Evolutionary conservation across 2,113 vertebrate species (phyloP).

Genomic region (Chloroceryle aenea): DNA sequence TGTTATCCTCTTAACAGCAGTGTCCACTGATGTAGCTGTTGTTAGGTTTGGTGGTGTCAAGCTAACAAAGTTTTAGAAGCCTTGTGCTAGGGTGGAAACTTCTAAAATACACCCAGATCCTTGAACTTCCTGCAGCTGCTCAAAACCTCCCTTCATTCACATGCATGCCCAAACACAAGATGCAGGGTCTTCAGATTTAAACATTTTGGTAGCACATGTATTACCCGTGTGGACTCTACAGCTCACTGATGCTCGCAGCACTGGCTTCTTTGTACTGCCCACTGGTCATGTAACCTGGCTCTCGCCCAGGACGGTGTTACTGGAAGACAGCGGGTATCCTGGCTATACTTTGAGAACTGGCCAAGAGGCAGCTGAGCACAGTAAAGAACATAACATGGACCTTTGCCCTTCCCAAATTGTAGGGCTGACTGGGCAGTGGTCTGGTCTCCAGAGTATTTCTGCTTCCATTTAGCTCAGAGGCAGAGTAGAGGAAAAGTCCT

Average conservation of each 20-base stretch:
- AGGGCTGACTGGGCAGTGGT: constrained; percentile 1
- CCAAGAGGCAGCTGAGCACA: neutral
- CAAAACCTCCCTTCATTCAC: neutral
- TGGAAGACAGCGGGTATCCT: neutral
- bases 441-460: neutral
- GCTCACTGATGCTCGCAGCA: neutral
- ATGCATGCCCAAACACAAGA: neutral
- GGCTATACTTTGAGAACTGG: neutral
- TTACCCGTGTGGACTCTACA: neutral
- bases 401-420: constrained; percentile 32
- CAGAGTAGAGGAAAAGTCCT: neutral
- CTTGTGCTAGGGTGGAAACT: neutral
- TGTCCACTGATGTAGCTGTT: neutral
- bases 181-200: neutral
- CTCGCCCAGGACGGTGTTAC: neutral
- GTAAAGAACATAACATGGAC: neutral
- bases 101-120: neutral
- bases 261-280: neutral
- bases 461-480: constrained; percentile 2
- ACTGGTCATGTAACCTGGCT: neutral
- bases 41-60: neutral
- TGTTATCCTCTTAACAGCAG: neutral
- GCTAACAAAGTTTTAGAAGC: neutral
- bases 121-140: neutral
- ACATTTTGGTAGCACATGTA: neutral